Conservation (phyloP, 2,888 invertebrate species). For the Fragum whitleyi region DNA sequence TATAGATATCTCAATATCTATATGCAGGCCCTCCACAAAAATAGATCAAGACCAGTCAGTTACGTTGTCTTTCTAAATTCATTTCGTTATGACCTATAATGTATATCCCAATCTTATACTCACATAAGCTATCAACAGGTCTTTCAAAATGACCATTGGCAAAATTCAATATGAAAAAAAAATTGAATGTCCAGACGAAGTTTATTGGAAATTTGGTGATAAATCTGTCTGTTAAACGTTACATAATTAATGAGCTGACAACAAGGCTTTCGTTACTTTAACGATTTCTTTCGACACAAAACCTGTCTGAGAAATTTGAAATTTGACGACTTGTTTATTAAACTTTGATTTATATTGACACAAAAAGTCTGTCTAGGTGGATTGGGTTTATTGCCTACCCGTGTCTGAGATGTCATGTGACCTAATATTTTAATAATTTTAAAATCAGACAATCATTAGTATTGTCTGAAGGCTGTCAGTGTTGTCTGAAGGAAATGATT, state of each 20-base stretch:
- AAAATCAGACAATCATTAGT: conserved; percentile 17
- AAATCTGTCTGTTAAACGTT: conserved; percentile 19
- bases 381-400: neutral
- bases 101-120: too few species aligned
- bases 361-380: neutral
- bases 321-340: conserved; percentile 25
- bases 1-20: neutral
- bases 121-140: too few species aligned
- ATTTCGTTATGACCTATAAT: too few species aligned
- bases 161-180: conserved; percentile 19
- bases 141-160: conserved; percentile 22
- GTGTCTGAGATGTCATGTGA: conserved; percentile 16
- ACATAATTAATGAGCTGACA: conserved; percentile 22
- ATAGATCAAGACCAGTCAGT: too few species aligned
- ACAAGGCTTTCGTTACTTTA: conserved; percentile 22
- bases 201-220: conserved; percentile 26
- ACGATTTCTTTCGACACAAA: conserved; percentile 31
- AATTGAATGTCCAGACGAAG: conserved; percentile 18
- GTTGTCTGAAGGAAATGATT: neutral
- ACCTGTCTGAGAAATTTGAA: conserved; percentile 15
- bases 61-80: too few species aligned
- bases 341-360: conserved; percentile 10
- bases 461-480: conserved; percentile 19
- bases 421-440: conserved; percentile 8
- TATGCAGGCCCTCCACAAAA: too few species aligned